Evolutionary conservation across 2,888 invertebrate genomes (phyloP).

Genomic region (Drosophila kanekoi): DNA sequence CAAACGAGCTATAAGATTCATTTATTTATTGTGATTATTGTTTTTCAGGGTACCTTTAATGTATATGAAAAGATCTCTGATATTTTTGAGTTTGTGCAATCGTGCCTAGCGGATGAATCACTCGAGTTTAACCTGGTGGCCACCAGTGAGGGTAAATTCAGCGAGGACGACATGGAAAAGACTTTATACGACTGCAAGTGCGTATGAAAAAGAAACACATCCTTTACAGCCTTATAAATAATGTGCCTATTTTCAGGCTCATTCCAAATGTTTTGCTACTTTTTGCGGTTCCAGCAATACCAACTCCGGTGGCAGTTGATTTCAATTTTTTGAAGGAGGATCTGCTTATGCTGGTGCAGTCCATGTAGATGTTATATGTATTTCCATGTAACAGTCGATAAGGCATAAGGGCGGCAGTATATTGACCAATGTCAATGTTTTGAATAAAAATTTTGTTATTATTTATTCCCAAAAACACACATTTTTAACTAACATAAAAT

Average conservation of each 20-base stretch:
- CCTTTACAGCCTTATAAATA: not conserved
- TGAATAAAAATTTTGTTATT: constrained; percentile 64
- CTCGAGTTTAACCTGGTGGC: constrained; percentile 90
- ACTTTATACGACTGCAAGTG: constrained; percentile 89
- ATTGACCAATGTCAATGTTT: constrained; percentile 31
- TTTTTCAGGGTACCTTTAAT: constrained; percentile 93
- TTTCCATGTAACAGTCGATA: constrained; percentile 15
- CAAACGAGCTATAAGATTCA: not conserved
- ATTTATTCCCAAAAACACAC: constrained; percentile 66
- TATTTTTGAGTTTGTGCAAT: constrained; percentile 92
- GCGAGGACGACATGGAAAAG: constrained; percentile 89
- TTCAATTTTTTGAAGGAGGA: constrained; percentile 91
- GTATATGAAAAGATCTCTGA: constrained; percentile 91
- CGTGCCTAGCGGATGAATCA: constrained; percentile 89
- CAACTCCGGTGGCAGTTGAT: constrained; percentile 76
- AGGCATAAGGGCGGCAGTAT: constrained; percentile 13
- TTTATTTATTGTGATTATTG: constrained; percentile 1
- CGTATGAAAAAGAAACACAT: constrained; percentile 6
- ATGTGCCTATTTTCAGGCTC: constrained; percentile 85
- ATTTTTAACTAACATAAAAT: constrained; percentile 34
- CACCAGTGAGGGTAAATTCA: constrained; percentile 88
- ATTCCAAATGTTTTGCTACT: constrained; percentile 93
- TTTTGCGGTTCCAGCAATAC: constrained; percentile 88
- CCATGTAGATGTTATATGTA: constrained; percentile 68
- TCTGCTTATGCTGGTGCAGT: constrained; percentile 89